Conservation (phyloP, 2,888 invertebrate genomes). For the Phytoseiulus persimilis region DNA sequence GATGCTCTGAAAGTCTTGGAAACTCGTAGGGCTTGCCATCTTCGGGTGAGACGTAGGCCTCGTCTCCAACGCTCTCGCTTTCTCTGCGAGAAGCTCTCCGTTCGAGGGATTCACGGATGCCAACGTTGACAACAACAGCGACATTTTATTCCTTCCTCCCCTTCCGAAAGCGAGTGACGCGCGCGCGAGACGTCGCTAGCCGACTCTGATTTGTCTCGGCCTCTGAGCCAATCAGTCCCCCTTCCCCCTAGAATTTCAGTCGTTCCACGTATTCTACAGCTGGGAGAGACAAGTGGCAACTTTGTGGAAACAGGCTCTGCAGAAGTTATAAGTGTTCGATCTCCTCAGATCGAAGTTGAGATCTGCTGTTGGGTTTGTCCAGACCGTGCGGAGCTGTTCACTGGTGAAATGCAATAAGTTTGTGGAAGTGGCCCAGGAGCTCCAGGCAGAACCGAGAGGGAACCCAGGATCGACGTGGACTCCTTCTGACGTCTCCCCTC, state of each 20-base stretch:
- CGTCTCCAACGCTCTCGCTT: background rate
- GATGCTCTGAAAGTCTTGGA: background rate
- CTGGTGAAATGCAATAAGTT: background rate
- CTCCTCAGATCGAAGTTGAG: background rate
- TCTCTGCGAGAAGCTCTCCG: background rate
- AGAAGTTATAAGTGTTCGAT: background rate
- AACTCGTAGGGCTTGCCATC: background rate
- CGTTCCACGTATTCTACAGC: background rate
- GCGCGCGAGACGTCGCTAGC: background rate
- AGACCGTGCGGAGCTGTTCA: background rate
- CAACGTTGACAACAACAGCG: background rate
- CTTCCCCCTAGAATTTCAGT: background rate
- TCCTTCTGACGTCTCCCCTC: background rate
- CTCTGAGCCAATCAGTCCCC: background rate
- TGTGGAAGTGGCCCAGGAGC: background rate
- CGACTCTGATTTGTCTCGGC: background rate
- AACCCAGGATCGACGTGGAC: too few relatives aligned
- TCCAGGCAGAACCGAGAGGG: too few relatives aligned
- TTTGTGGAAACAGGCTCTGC: too few relatives aligned
- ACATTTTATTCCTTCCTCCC: background rate
- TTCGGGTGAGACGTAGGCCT: background rate
- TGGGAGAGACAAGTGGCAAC: background rate
- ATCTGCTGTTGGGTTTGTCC: background rate
- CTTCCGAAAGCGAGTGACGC: background rate
- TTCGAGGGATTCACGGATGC: background rate